Percentiles rank a stretch among this genome's conserved stretches.
phyloP scores from a whole-genome alignment of 2,888 invertebrate species.

The Lucinisca nassula region DNA sequence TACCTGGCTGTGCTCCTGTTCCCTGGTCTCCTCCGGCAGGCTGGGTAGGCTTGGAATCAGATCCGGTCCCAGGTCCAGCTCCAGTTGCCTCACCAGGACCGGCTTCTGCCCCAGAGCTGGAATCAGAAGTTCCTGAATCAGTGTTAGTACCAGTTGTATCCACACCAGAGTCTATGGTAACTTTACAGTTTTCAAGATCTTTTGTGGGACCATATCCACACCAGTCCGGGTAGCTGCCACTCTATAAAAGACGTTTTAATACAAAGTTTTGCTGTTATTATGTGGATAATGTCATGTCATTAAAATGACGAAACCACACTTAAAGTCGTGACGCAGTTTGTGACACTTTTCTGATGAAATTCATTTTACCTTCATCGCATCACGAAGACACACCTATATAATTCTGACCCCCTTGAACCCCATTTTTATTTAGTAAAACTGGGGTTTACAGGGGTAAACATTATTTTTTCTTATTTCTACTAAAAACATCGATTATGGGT shows the following conservation, averaged over 20 bases:
- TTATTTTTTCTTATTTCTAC: no score
- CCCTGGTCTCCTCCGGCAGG: not conserved
- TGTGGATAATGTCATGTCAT: no score
- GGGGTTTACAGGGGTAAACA: no score
- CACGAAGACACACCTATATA: no score
- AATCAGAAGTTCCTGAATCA: not conserved
- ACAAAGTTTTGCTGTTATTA: no score
- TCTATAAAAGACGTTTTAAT: not conserved
- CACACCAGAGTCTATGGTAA: not conserved
- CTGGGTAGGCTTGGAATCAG: not conserved
- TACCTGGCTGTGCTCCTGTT: not conserved
- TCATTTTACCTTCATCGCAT: no score
- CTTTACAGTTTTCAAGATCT: not conserved
- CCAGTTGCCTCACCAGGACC: not conserved
- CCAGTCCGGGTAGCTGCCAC: not conserved
- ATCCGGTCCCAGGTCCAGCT: not conserved
- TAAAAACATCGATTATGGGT: no score
- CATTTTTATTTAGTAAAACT: no score
- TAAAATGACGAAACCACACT: no score
- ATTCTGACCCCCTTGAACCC: no score
- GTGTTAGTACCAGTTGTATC: not conserved
- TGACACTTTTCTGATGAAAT: no score
- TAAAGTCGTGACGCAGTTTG: no score
- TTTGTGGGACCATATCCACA: not conserved
- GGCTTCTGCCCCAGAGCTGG: not conserved